Percentiles rank a stretch among this genome's conserved stretches.
phyloP scores from a whole-genome alignment of 2,797 vertebrate genomes.

The Vultur gryphus region DNA sequence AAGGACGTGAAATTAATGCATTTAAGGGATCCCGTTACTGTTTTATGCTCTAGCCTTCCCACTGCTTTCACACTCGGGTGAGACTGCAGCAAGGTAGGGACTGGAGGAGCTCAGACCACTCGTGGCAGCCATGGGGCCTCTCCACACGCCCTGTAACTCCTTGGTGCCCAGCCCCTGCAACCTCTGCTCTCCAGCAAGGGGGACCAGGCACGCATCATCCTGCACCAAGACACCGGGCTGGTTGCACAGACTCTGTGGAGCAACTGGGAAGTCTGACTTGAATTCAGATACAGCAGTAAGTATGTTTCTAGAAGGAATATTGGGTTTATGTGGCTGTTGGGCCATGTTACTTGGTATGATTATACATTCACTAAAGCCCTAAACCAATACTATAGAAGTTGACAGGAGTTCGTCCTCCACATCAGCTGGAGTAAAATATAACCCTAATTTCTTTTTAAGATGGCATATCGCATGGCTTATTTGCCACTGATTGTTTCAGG shows the following conservation, averaged over 20 bases:
- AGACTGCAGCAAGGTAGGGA: accelerated
- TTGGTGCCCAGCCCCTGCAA: not conserved
- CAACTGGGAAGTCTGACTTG: not conserved
- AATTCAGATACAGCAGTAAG: not conserved
- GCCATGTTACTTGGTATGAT: not conserved
- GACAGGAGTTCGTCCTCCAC: not conserved
- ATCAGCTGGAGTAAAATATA: not conserved
- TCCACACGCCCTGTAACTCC: accelerated
- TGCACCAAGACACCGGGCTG: accelerated
- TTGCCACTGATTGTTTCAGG: not conserved
- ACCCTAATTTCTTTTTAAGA: not conserved
- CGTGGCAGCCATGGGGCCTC: accelerated
- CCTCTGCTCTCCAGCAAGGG: not conserved
- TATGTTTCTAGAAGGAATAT: not conserved
- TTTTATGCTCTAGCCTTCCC: not conserved
- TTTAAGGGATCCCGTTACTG: not conserved
- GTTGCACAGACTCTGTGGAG: accelerated
- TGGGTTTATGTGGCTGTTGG: not conserved
- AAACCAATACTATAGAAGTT: not conserved
- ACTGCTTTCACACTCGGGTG: accelerated
- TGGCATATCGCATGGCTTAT: not conserved
- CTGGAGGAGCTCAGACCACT: not conserved
- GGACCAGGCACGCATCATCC: accelerated
- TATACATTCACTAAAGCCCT: not conserved
- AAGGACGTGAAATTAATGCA: not conserved